Evolutionary conservation across 2,797 vertebrate genomes (phyloP), one percentile per base, ranked within the genome.

Genomic region (Buceros bicornis): DNA sequence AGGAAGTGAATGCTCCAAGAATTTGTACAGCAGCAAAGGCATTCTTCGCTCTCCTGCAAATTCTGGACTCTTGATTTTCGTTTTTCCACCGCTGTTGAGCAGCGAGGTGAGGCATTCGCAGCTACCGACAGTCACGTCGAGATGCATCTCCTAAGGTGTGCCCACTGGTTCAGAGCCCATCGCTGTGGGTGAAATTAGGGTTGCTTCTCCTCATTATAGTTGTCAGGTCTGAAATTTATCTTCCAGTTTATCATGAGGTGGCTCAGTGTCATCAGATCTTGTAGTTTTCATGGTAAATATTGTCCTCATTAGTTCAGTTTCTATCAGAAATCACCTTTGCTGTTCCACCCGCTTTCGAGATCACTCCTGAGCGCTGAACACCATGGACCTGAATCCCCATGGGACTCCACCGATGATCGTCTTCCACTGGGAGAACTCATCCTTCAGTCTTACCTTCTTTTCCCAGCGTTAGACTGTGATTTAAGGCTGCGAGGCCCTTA

Each of bases 121-220:
- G 90, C 53, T 65, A 70, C 61, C 69, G 71, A 74, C 74, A 90
- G 33, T 0, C 72, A 81, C 3, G 24, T 69, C 90, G 89, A 90
- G 89, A 73, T 92, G 70, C 42, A 56, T 74, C 93, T 93, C 50
- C 62, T 74, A 78, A 96, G 90, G 90, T 90, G 80, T 86, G 89
- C 77, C 81, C 53, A 94, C 82, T 92, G 71, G 48, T 87, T 89
- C 72, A 47, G 72, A 81, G 83, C 77, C 54, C 70, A n/a, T 81
- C 77, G 10, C 29, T 80, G 76, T 20, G 28, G 2, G 10, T 79
- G 66, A 61, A 78, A 80, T n/a, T 66, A 73, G 48, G 2, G 31
- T 31, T 71, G 69, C 77, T 74, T 81, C 86, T 78, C 0, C 7
- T 48, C 65, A 90, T 93, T 60, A 78, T 31, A 43, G 65, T 35